Percentiles rank a stretch among this genome's conserved stretches.
Evolutionary conservation across 2,888 invertebrate species (phyloP).

Genomic region (Cephalotes varians): DNA sequence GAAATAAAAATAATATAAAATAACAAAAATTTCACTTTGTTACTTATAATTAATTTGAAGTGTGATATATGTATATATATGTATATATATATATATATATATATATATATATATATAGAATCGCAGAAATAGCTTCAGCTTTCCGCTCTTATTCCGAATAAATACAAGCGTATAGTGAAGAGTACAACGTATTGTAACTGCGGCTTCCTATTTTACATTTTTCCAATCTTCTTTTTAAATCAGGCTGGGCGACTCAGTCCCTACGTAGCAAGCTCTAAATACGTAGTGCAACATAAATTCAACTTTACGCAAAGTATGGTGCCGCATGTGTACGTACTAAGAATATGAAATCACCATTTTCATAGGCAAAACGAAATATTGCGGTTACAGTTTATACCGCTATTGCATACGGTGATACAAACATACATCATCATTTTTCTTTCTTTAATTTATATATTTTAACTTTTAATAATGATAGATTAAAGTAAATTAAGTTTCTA

Average conservation of each 20-base stretch:
- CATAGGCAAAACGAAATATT: slow-evolving; percentile 35
- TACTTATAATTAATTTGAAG: neutral
- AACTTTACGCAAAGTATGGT: slow-evolving; percentile 39
- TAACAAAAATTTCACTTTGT: neutral
- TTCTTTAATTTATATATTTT: neutral
- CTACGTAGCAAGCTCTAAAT: slow-evolving; percentile 30
- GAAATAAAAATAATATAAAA: neutral
- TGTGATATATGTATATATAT: neutral
- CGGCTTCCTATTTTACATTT: slow-evolving; percentile 46
- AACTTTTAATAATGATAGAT: neutral
- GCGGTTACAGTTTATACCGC: slow-evolving; percentile 5
- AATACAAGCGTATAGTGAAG: slow-evolving; percentile 9
- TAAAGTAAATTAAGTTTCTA: neutral
- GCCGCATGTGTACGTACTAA: slow-evolving; percentile 34
- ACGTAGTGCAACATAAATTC: slow-evolving; percentile 39
- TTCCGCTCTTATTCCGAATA: neutral
- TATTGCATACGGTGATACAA: neutral
- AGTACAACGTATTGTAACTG: slow-evolving; percentile 39
- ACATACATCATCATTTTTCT: neutral
- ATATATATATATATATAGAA: slow-evolving; percentile 10
- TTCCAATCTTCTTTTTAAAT: slow-evolving; percentile 52
- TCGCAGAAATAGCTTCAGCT: neutral
- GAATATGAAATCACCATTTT: slow-evolving; percentile 49
- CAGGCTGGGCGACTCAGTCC: slow-evolving; percentile 27
- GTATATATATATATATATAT: no score